Evolutionary conservation across 2,797 vertebrate genomes (phyloP).

Genomic region (Pteropus rufus): DNA sequence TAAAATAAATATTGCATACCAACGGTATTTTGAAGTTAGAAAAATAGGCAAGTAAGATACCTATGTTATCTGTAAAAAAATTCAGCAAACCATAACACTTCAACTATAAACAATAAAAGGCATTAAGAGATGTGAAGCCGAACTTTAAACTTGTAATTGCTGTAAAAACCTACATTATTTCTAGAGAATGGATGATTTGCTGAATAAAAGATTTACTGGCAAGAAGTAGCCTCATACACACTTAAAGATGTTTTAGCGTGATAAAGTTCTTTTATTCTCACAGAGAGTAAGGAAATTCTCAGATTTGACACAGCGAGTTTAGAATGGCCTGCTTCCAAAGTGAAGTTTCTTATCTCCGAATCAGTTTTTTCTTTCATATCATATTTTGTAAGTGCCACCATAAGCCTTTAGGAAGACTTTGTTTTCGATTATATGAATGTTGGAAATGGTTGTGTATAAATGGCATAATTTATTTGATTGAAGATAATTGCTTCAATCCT

Average conservation of each 20-base stretch:
- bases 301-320: conserved; percentile 55
- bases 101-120: conserved; percentile 49
- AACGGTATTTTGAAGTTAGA: conserved; percentile 25
- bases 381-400: background rate
- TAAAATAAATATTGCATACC: conserved; percentile 23
- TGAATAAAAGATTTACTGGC: conserved; percentile 59
- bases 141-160: conserved; percentile 57
- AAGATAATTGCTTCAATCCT: background rate
- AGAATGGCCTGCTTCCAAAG: background rate
- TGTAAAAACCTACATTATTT: conserved; percentile 61
- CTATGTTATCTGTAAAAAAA: conserved; percentile 22
- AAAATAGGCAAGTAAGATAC: conserved; percentile 11
- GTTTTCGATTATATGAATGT: background rate
- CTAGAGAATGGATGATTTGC: conserved; percentile 64
- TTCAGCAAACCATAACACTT: conserved; percentile 7
- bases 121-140: conserved; percentile 17
- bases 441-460: background rate
- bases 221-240: conserved; percentile 24
- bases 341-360: conserved; percentile 33
- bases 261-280: conserved; percentile 46
- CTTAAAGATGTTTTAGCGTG: conserved; percentile 14
- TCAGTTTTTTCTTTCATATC: background rate
- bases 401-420: background rate
- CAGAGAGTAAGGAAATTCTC: conserved; percentile 52
- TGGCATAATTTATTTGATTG: too few species aligned